A percentile compares a stretch with the other conserved stretches of the same genome.
These are phyloP conservation scores for Clarias platycephalus DNA, from an alignment of 2,797 vertebrate species.

Conservation along the genomic window DNA sequence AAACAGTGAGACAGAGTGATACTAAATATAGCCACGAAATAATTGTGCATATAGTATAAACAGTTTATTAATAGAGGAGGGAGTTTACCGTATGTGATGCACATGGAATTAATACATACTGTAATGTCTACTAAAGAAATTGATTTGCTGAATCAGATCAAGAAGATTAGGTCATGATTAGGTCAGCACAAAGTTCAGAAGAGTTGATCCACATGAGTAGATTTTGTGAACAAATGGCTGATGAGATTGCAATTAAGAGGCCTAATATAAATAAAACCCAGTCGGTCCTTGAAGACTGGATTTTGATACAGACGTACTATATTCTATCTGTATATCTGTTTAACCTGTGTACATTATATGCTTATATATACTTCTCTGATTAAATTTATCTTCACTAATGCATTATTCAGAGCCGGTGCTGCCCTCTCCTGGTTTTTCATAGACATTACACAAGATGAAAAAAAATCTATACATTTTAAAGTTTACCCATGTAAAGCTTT, in stretches of 20 bases:
- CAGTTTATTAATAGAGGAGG: no score
- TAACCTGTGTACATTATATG: neutral
- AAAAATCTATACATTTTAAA: neutral
- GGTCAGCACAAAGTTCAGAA: neutral
- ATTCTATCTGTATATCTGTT: neutral
- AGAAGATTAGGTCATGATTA: neutral
- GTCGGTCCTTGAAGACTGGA: neutral
- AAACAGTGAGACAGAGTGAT: neutral
- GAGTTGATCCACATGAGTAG: neutral
- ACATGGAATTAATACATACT: neutral
- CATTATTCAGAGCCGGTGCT: neutral
- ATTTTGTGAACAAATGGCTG: neutral
- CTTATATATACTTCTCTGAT: neutral
- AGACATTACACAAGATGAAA: neutral
- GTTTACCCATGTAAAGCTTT: neutral
- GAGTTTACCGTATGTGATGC: neutral
- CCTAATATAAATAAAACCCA: neutral
- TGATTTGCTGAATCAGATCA: neutral
- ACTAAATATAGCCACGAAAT: neutral
- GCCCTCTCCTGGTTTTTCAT: constrained; percentile 13
- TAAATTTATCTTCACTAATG: neutral
- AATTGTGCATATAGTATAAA: neutral
- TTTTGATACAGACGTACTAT: neutral
- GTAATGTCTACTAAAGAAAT: neutral
- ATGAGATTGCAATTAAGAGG: neutral